Percentiles rank a stretch among this genome's conserved stretches.
Evolutionary conservation across 2,113 vertebrate species (phyloP).

Genomic region (Ameiurus melas): DNA sequence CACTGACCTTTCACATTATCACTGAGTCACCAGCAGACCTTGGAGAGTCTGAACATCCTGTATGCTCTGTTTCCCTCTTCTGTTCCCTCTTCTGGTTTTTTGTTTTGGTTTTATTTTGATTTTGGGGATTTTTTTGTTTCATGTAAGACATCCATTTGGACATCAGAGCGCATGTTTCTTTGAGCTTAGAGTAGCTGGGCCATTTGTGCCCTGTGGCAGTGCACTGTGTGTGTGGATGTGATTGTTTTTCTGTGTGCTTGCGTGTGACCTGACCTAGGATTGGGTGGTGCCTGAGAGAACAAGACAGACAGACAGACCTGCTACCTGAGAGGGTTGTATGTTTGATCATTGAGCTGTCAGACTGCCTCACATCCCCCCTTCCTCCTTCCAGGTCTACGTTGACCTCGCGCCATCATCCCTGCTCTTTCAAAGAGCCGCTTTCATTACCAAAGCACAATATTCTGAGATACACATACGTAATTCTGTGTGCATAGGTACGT

Average conservation of each 20-base stretch:
- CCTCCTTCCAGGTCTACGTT: slow-evolving; percentile 50
- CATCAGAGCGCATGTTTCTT: slow-evolving; percentile 43
- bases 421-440: slow-evolving; percentile 73
- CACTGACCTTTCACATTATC: slow-evolving; percentile 43
- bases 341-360: slow-evolving; percentile 91
- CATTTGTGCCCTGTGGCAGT: slow-evolving; percentile 40
- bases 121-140: not conserved
- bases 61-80: not conserved
- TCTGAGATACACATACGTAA: slow-evolving; percentile 42
- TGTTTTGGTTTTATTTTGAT: not conserved
- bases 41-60: slow-evolving; percentile 4
- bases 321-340: slow-evolving; percentile 66
- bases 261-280: slow-evolving; percentile 39
- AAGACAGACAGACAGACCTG: slow-evolving; percentile 64
- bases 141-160: slow-evolving; percentile 44
- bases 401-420: slow-evolving; percentile 74
- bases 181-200: slow-evolving; percentile 42
- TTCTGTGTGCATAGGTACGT: slow-evolving; percentile 6
- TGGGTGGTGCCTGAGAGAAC: slow-evolving; percentile 39
- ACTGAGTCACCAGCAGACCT: not conserved
- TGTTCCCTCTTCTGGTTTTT: not conserved
- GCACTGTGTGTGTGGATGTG: slow-evolving; percentile 21
- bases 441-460: slow-evolving; percentile 74
- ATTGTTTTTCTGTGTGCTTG: slow-evolving; percentile 25
- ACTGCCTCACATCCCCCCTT: slow-evolving; percentile 57